Percentiles rank a stretch among this genome's conserved stretches.
These are phyloP conservation scores for Uromys caudimaculatus DNA, from an alignment of 2,797 vertebrate species.

Conservation along the genomic window DNA sequence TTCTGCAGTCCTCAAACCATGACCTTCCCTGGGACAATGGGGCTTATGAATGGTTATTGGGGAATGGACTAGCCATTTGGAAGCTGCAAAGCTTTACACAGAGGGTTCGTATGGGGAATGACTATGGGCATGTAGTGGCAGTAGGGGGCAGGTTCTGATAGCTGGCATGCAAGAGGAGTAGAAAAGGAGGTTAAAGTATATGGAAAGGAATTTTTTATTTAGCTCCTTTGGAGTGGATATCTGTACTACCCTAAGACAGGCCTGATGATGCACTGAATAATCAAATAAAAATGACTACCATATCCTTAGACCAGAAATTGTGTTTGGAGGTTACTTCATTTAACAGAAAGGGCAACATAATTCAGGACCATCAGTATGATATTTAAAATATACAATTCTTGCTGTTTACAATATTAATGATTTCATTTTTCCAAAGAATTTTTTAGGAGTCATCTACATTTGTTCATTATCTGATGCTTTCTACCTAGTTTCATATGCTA, in stretches of 20 bases:
- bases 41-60: background rate
- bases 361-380: background rate
- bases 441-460: background rate
- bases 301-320: background rate
- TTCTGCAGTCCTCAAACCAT: background rate
- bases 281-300: background rate
- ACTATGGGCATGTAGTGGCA: background rate
- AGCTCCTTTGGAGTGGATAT: background rate
- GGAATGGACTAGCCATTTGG: background rate
- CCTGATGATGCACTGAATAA: background rate
- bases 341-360: conserved; percentile 20
- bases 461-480: conserved; percentile 15
- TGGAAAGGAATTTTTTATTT: background rate
- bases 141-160: background rate
- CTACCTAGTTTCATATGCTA: background rate
- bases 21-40: background rate
- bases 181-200: background rate
- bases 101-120: background rate
- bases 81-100: background rate
- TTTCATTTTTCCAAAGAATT: background rate
- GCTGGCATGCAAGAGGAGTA: background rate
- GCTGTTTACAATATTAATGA: background rate
- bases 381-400: background rate
- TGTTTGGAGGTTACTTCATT: background rate
- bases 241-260: background rate